phyloP scores from a whole-genome alignment of 2,888 invertebrate genomes.

The Drosophila melanosoma region DNA sequence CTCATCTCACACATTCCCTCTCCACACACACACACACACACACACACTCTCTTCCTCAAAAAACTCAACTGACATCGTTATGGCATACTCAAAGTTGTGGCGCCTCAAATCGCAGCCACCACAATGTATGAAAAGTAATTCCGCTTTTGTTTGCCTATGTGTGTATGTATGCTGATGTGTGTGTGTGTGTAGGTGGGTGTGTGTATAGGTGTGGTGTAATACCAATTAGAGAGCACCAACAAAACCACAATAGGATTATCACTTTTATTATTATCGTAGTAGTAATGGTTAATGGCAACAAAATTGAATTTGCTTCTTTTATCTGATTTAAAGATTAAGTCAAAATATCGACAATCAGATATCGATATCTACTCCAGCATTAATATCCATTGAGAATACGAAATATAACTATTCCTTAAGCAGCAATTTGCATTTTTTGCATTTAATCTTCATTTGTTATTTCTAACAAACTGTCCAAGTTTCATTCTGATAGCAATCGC shows the following conservation, averaged over 20 bases:
- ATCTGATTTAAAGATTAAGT: background rate
- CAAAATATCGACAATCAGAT: background rate
- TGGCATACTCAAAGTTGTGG: constrained; percentile 47
- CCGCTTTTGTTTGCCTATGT: constrained; percentile 63
- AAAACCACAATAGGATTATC: constrained; percentile 79
- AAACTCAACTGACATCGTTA: constrained; percentile 19
- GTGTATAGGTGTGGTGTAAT: constrained; percentile 27
- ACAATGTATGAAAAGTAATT: constrained; percentile 71
- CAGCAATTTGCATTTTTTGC: background rate
- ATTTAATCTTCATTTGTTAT: constrained; percentile 3
- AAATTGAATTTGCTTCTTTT: constrained; percentile 48
- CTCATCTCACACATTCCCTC: background rate
- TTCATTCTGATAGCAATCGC: background rate
- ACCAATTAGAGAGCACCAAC: constrained; percentile 65
- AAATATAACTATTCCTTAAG: background rate
- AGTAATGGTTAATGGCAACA: constrained; percentile 33
- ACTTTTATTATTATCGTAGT: constrained; percentile 34
- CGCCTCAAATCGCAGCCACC: constrained; percentile 76
- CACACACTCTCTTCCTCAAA: background rate
- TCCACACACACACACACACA: background rate
- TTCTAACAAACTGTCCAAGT: background rate
- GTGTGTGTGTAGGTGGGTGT: constrained; percentile 14
- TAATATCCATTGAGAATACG: background rate
- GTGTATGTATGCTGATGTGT: constrained; percentile 7
- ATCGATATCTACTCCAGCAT: background rate